Evolutionary conservation across 1,140 invertebrate genomes (phyloP), one percentile per base, ranked within the genome.

Genomic region (Episyrphus balteatus): DNA sequence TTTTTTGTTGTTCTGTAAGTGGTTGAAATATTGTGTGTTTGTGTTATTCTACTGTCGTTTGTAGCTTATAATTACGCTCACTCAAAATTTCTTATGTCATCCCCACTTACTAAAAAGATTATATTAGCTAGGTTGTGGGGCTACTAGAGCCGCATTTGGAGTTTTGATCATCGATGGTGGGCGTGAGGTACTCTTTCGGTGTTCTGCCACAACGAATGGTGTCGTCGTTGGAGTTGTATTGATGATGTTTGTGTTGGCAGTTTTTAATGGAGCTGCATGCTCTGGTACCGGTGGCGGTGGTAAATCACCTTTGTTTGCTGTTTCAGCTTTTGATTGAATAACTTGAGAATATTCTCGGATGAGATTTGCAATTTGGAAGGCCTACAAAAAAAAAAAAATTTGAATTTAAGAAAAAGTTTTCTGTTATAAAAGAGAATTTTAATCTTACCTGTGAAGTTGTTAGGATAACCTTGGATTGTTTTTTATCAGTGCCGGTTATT

Each of bases 321-420:
- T 46, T 51, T 62, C 68, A 2, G 70, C 69, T 17, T 70, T 68
- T 42, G 67, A 68, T 55, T 83, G 78, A 12, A 87, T 72, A 14
- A 87, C 85, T 66, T 88, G 85, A 55, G 84, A 86, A 65, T 96
- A 95, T 66, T 95, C 91, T 58, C 86, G 83, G 50, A 96, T 92
- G 44, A 95, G 75, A 50, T 91, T 92, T 36, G 88, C 86, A 62
- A 96, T 93, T 71, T 94, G 91, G 70, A 89, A 89, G 49, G 90
- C 90, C 86, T 92, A 70, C 7, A 73, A 70, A 49, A 48, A 39
- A 13, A 46, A n/a, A 39, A 13, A 14, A 40, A 31, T 34, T 44
- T 5, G 45, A 46, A 44, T 43, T 5, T 40, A 15, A 9, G 31
- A 42, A 21, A 37, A 34, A 7, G 18, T 18, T 31, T 18, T n/a